These are phyloP conservation scores for Shinisaurus crocodilurus DNA, from an alignment of 2,113 vertebrate species.

Conservation along the genomic window DNA sequence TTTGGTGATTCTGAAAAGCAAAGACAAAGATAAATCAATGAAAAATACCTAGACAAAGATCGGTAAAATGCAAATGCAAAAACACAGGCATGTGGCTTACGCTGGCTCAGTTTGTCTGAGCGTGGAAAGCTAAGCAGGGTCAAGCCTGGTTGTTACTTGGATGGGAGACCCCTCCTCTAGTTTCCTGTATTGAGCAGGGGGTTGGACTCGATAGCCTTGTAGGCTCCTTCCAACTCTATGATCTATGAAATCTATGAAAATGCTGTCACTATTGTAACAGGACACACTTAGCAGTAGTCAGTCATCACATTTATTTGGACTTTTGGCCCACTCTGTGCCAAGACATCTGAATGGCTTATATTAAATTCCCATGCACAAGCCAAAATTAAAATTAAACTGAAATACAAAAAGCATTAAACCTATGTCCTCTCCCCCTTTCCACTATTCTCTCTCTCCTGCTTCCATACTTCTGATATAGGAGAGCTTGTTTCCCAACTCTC, in stretches of 20 bases:
- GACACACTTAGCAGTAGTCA: constrained; percentile 12
- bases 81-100: too few species aligned
- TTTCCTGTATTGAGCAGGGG: too few species aligned
- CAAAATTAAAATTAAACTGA: neutral
- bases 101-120: too few species aligned
- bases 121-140: too few species aligned
- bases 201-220: too few species aligned
- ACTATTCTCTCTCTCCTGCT: neutral
- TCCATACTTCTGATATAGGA: neutral
- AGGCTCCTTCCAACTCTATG: too few species aligned
- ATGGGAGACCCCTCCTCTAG: too few species aligned
- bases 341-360: neutral
- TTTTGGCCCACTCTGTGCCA: neutral
- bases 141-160: too few species aligned
- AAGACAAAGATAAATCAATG: constrained; percentile 14
- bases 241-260: too few species aligned
- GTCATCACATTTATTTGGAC: neutral
- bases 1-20: constrained; percentile 87
- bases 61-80: neutral
- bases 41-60: neutral
- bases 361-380: neutral
- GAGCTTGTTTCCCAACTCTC: neutral
- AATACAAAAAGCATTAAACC: neutral
- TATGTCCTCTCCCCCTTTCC: neutral
- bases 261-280: neutral